phyloP scores from a whole-genome alignment of 2,797 vertebrate genomes.

The Aulostomus chinensis region DNA sequence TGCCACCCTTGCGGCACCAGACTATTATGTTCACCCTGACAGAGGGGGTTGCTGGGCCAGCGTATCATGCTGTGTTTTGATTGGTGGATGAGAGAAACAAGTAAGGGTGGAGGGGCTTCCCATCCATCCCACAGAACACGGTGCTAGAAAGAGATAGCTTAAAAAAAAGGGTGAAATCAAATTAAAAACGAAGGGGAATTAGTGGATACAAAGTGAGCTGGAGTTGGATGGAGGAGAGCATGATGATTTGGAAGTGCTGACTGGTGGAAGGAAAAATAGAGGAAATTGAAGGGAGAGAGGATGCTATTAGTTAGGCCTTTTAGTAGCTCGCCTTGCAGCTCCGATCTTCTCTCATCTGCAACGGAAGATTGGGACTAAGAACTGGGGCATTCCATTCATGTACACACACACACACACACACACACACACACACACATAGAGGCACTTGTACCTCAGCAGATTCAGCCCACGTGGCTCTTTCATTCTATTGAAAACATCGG shows the following conservation, averaged over 20 bases:
- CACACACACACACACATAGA: constrained; percentile 5
- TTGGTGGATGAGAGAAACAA: constrained; percentile 34
- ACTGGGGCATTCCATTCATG: constrained; percentile 61
- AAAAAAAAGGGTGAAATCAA: constrained; percentile 4
- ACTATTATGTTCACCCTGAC: constrained; percentile 1
- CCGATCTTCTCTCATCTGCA: constrained; percentile 43
- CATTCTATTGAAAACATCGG: constrained; percentile 11
- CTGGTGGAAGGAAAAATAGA: constrained; percentile 7
- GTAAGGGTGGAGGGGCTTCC: constrained; percentile 14
- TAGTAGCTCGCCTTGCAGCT: constrained; percentile 34
- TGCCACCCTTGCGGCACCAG: constrained; percentile 15
- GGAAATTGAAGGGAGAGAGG: constrained; percentile 31
- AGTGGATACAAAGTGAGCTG: constrained; percentile 4
- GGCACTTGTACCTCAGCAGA: constrained; percentile 17
- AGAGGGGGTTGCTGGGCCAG: constrained; percentile 30
- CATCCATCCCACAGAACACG: constrained; percentile 19
- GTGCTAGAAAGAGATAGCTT: constrained; percentile 25
- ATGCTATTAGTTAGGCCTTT: constrained; percentile 44
- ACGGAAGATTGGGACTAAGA: constrained; percentile 51
- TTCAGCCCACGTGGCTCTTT: constrained; percentile 16
- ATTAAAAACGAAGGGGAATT: constrained; percentile 20
- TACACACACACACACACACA: constrained; percentile 1
- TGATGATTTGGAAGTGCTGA: constrained; percentile 17
- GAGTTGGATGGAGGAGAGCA: constrained; percentile 16
- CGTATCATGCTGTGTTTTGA: constrained; percentile 23